Percentiles rank a stretch among this genome's conserved stretches.
Evolutionary conservation across 1,140 invertebrate species (phyloP).

Genomic region (Cyclargus thomasi): DNA sequence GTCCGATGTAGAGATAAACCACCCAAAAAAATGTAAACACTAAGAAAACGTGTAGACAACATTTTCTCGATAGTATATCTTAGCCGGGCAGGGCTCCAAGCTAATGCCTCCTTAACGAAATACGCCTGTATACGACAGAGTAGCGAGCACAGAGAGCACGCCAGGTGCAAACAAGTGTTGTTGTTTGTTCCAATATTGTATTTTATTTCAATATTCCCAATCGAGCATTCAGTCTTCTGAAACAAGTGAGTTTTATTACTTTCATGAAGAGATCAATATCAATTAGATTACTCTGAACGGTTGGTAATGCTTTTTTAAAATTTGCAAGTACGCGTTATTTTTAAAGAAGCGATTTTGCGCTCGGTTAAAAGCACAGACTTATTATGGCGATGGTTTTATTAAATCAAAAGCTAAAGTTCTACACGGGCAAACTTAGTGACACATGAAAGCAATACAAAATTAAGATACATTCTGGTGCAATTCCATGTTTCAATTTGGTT

Average conservation of each 20-base stretch:
- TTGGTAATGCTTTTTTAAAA: not conserved
- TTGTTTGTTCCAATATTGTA: not conserved
- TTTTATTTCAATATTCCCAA: not conserved
- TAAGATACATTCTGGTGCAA: too few relatives aligned
- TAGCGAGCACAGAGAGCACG: not conserved
- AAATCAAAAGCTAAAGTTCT: too few relatives aligned
- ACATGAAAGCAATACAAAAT: too few relatives aligned
- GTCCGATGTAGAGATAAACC: too few relatives aligned
- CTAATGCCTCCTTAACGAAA: constrained; percentile 18
- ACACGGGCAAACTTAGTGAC: too few relatives aligned
- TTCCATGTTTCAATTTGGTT: too few relatives aligned
- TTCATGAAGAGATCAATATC: not conserved
- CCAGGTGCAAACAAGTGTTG: not conserved
- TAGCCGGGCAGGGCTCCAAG: constrained; percentile 15
- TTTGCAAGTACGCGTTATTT: not conserved
- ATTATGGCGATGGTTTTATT: too few relatives aligned
- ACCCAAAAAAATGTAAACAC: too few relatives aligned
- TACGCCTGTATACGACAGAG: not conserved
- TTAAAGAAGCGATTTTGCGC: too few relatives aligned
- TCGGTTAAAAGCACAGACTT: too few relatives aligned
- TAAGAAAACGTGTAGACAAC: too few relatives aligned
- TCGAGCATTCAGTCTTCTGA: not conserved
- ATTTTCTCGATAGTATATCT: too few relatives aligned
- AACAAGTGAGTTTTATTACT: not conserved
- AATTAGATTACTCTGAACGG: not conserved